Evolutionary conservation across 2,797 vertebrate genomes (phyloP), one percentile per base, ranked within the genome.

Genomic region (Urocyon cinereoargenteus): DNA sequence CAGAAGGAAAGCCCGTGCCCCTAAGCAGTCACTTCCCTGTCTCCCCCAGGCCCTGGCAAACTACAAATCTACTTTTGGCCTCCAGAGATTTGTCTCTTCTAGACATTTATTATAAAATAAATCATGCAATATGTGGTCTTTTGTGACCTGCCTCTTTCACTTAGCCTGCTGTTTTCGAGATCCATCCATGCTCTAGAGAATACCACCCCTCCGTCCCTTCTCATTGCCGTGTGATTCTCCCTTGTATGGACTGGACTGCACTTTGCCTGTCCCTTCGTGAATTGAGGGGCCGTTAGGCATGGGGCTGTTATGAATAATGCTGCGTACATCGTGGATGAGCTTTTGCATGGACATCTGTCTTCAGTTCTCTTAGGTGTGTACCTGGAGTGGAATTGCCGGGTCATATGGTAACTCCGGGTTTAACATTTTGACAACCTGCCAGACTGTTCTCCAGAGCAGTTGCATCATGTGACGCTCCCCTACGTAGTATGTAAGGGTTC

Each of bases 211-310:
- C n/a, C 2, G 3, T 31, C n/a, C n/a, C 28, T 82, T 51, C 49
- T n/a, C 11, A 16, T 28, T 31, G 31, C 53, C 2, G 0, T 3
- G 0, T 14, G 81, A 31, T 22, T n/a, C 14, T 36, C 72, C 82
- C 3, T 5, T 6, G 5, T 51, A 6, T 2, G 22, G 16, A 12
- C 15, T 34, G 2, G 2, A 24, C 64, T 18, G 0, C 61, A 1
- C 70, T 45, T 87, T 40, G 64, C 51, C 34, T 36, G 2, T 72
- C 49, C 34, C 0, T 53, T 55, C 68, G 16, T 22, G 22, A 49
- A 28, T 3, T 7, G 49, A 11, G 62, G 36, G 75, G 49, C 45
- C 45, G 62, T 13, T 45, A 82, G 34, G 26, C 9, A 75, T n/a
- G 28, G 2, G 53, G 55, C 36, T 61, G 0, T 13, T 26, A 13